Percentiles rank a stretch among this genome's conserved stretches.
Evolutionary conservation across 2,797 vertebrate species (phyloP).

Genomic region (Trachurus trachurus): DNA sequence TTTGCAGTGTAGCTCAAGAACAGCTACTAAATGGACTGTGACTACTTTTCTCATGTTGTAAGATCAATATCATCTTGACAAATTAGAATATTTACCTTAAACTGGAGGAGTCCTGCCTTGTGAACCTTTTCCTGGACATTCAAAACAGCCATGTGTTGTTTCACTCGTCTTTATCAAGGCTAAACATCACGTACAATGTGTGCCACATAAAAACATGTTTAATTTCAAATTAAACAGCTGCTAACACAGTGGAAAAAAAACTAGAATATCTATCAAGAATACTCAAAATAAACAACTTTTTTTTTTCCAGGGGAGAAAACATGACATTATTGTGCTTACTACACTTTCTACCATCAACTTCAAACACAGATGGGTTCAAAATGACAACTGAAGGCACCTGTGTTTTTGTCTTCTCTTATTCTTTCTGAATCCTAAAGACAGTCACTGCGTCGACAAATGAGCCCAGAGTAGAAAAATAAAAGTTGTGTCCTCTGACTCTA

Average conservation of each 20-base stretch:
- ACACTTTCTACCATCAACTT: slow-evolving; percentile 37
- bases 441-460: slow-evolving; percentile 32
- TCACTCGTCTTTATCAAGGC: slow-evolving; percentile 31
- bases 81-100: slow-evolving; percentile 30
- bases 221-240: slow-evolving; percentile 49
- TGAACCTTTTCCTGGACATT: slow-evolving; percentile 9
- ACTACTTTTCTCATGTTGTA: neutral
- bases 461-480: slow-evolving; percentile 76
- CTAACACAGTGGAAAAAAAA: slow-evolving; percentile 44
- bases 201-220: slow-evolving; percentile 68
- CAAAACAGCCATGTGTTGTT: neutral
- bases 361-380: slow-evolving; percentile 20
- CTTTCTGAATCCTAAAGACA: slow-evolving; percentile 24
- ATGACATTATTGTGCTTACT: slow-evolving; percentile 71
- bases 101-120: neutral
- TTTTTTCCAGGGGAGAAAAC: neutral
- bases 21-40: neutral
- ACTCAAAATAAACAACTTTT: slow-evolving; percentile 18
- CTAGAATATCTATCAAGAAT: slow-evolving; percentile 31
- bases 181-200: slow-evolving; percentile 13
- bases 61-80: neutral
- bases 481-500: slow-evolving; percentile 41
- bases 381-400: slow-evolving; percentile 70
- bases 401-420: slow-evolving; percentile 35
- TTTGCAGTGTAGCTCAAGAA: too few relatives aligned